A percentile compares a stretch with the other conserved stretches of the same genome.
phyloP scores from a whole-genome alignment of 2,797 vertebrate genomes.

The Eulemur albifrons region DNA sequence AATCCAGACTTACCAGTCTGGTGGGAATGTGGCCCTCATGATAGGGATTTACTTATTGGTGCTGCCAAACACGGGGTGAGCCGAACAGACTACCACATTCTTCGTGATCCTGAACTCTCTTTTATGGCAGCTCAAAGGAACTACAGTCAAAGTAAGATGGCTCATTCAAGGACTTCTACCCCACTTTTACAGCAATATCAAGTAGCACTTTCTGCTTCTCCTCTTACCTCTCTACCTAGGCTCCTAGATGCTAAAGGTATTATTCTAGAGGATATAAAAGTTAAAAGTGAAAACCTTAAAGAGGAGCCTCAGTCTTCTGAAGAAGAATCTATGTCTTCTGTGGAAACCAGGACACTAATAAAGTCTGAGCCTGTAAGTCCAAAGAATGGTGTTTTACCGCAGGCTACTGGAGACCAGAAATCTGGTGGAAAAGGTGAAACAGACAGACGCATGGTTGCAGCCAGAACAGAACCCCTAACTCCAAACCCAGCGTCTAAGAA shows the following conservation, averaged over 20 bases:
- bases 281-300: constrained; percentile 83
- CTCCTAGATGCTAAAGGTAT: constrained; percentile 86
- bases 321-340: constrained; percentile 88
- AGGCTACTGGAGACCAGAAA: constrained; percentile 87
- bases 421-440: constrained; percentile 83
- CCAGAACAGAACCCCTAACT: constrained; percentile 95
- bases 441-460: constrained; percentile 94
- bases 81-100: constrained; percentile 98
- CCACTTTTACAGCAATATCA: constrained; percentile 88
- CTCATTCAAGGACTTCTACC: constrained; percentile 84
- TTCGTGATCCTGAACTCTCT: constrained; percentile 96
- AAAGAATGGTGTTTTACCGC: constrained; percentile 85
- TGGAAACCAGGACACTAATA: constrained; percentile 82
- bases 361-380: constrained; percentile 88
- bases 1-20: constrained; percentile 96
- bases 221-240: constrained; percentile 86
- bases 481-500: constrained; percentile 95
- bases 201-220: constrained; percentile 85
- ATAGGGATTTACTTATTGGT: constrained; percentile 96
- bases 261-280: constrained; percentile 85
- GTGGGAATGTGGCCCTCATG: constrained; percentile 97
- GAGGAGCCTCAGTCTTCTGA: constrained; percentile 87
- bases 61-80: constrained; percentile 98
- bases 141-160: constrained; percentile 94
- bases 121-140: constrained; percentile 95